These are phyloP conservation scores for Diachasma alloeum DNA, from an alignment of 1,140 invertebrate species.

Conservation along the genomic window DNA sequence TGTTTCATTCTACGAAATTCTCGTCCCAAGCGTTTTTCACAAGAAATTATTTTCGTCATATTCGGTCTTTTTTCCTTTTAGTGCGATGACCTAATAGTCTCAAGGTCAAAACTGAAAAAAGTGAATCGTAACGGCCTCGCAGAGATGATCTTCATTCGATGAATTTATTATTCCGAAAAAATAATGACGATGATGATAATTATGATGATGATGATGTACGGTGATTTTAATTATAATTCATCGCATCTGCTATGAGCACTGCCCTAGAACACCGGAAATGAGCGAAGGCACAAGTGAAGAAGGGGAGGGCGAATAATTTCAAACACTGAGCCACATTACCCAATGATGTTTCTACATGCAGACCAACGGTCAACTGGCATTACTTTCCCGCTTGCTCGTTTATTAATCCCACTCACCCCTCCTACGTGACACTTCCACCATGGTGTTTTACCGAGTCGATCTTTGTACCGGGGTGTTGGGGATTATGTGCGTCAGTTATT, in stretches of 20 bases:
- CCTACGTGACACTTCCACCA: conserved; percentile 21
- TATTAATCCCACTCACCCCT: conserved; percentile 29
- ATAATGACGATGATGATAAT: no score
- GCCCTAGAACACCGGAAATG: conserved; percentile 16
- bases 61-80: not conserved
- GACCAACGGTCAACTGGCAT: conserved; percentile 26
- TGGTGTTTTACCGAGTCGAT: not conserved
- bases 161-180: no score
- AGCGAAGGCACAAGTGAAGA: not conserved
- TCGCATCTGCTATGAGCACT: not conserved
- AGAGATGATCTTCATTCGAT: no score
- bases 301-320: not conserved
- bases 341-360: conserved; percentile 21
- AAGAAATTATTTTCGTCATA: not conserved
- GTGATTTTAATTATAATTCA: not conserved
- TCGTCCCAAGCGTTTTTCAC: no score
- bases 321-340: conserved; percentile 22
- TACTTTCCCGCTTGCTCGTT: conserved; percentile 31
- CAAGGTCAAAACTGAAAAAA: no score
- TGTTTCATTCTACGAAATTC: no score
- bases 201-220: not conserved
- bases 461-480: not conserved
- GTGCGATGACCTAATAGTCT: not conserved
- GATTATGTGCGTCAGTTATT: not conserved
- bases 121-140: no score